Evolutionary conservation across 2,888 invertebrate genomes (phyloP), one percentile per base, ranked within the genome.

Genomic region (Parelbella ahira): DNA sequence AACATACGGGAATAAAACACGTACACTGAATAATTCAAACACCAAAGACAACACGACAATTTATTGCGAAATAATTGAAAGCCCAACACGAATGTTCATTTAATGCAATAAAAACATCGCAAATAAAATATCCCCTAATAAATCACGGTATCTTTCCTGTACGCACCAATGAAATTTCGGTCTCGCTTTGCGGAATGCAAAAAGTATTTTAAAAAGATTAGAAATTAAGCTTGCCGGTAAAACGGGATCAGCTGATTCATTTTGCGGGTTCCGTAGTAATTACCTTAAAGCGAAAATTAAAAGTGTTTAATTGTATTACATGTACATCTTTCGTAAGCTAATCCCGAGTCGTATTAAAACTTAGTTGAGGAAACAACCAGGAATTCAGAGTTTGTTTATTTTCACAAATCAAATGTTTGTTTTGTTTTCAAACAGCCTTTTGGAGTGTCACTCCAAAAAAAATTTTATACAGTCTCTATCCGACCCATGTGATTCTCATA

Each of bases 111-210:
- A 37, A 37, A 37, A 12, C 2, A 37, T 10, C 12, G 8, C 37
- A 37, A 37, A 27, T 19, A 37, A 19, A 8, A 8, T 27, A 11
- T 11, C 10, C 27, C 11, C 9, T 13, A 10, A 30, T 38, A 38
- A 38, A 38, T 38, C 30, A 15, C 15, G 7, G 30, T 38, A 38
- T 38, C 38, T 13, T 7, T 8, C 18, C 6, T 12, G 28, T n/a
- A n/a, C 8, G 9, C 13, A 23, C 19, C 27, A 7, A 4, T 9
- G 13, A 24, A 27, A 30, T 38, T 30, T 30, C 18, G 18, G 30
- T 15, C 4, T 38, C 30, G n/a, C 18, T 24, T 21, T 38, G 23
- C 23, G 38, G 30, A 30, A 30, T 24, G 30, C 15, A 38, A 38
- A 27, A 28, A 23, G 4, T 18, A 38, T 13, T 24, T 24, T 18